Base-by-base conservation (phyloP, 2,888 invertebrate species). In the Mycogona germanica region DNA sequence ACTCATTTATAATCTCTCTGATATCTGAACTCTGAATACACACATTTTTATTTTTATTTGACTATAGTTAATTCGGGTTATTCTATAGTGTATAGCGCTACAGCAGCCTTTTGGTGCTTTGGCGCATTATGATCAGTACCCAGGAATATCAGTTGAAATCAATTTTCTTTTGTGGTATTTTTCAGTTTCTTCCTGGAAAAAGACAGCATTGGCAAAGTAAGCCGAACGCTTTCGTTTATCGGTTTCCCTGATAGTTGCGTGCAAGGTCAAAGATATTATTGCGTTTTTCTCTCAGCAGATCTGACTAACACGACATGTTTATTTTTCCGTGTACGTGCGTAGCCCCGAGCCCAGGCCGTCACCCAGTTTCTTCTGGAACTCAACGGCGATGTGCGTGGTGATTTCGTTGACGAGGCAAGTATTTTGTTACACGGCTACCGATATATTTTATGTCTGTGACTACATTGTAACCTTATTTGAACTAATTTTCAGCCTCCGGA, bases 381-480 rank as follows among this genome's bases (percentile, higher is more conserved):
- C 47, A 97, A 97, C 75, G 78, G 85, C 1, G 92, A 95, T 68
- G 96, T 93, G 0, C 78, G 82, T 64, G 96, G 96, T 0, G 87
- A 92, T 71, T 88, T 82, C 64, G 83, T 96, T 26, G 91, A 89
- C 64, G 93, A 95, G 62, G 70, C 69, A 57, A 52, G 59, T 2
- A 2, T 17, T 19, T 9, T 19, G 23, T 32, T 45, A 6, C 9
- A 19, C 3, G 9, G 19, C 7, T 3, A 7, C 3, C 6, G 29
- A 32, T 12, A 6, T 19, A 23, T 29, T 51, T 14, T 17, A 2
- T 3, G 41, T 51, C 23, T 17, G 17, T 6, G 6, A 21, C 26
- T 45, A 9, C 7, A 12, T 45, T 45, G 45, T 9, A 45, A 45
- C 26, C 7, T 45, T 12, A 1, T 28, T 49, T 21, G 44, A 2